phyloP scores from a whole-genome alignment of 2,113 vertebrate genomes.

The Tetrao urogallus region DNA sequence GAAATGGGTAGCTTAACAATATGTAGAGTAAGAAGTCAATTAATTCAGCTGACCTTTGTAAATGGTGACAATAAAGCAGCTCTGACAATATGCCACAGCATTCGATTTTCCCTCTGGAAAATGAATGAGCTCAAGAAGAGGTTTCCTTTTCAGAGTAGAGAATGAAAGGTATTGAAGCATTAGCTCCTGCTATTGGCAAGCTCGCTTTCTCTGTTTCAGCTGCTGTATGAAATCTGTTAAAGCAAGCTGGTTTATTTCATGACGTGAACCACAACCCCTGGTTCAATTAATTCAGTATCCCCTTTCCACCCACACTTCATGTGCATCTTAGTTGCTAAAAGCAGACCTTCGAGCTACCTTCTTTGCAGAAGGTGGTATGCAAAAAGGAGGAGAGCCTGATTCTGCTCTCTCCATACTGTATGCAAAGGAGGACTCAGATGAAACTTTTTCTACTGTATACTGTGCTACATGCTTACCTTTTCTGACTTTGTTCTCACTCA shows the following conservation, averaged over 20 bases:
- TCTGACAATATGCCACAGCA: constrained; percentile 68
- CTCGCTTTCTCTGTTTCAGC: constrained; percentile 49
- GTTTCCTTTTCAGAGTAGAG: constrained; percentile 67
- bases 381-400: constrained; percentile 40
- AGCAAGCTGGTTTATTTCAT: constrained; percentile 47
- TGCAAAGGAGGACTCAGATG: constrained; percentile 39
- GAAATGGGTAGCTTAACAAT: constrained; percentile 60
- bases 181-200: constrained; percentile 71
- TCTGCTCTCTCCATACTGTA: constrained; percentile 24
- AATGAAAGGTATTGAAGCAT: constrained; percentile 75
- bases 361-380: constrained; percentile 33
- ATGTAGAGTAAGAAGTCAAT: constrained; percentile 72
- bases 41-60: constrained; percentile 80
- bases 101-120: constrained; percentile 72
- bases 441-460: constrained; percentile 62
- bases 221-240: constrained; percentile 40
- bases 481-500: background rate
- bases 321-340: constrained; percentile 4
- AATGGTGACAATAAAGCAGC: constrained; percentile 74
- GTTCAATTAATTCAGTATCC: constrained; percentile 23
- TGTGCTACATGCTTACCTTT: background rate
- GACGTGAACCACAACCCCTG: background rate
- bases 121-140: constrained; percentile 75
- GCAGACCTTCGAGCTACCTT: background rate
- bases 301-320: background rate